A percentile compares a stretch with the other conserved stretches of the same genome.
Conservation (phyloP, 1,140 invertebrate species). For the Tetraneura akinire region DNA sequence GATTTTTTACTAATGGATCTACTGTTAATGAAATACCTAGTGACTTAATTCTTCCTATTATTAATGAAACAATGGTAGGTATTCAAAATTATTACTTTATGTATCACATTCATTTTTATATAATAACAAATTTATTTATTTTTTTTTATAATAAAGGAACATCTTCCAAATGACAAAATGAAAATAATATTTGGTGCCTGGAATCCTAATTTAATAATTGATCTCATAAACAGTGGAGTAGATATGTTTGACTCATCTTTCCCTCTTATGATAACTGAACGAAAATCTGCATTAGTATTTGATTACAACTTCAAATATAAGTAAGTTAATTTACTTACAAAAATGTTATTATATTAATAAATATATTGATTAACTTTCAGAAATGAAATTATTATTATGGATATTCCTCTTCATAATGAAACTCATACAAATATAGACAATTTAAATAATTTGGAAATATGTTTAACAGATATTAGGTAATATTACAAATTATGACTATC, state of each 20-base stretch:
- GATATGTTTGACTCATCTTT: slow-evolving; percentile 83
- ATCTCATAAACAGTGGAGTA: slow-evolving; percentile 70
- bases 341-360: not conserved
- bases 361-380: not conserved
- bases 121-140: slow-evolving; percentile 30
- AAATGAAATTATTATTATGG: slow-evolving; percentile 24
- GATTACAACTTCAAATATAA: slow-evolving; percentile 56
- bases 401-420: not conserved
- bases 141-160: slow-evolving; percentile 59
- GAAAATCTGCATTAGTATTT: slow-evolving; percentile 66
- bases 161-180: slow-evolving; percentile 68
- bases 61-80: slow-evolving; percentile 65
- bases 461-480: slow-evolving; percentile 27
- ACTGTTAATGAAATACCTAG: slow-evolving; percentile 64
- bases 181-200: slow-evolving; percentile 70
- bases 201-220: slow-evolving; percentile 67
- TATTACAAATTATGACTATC: too few species aligned
- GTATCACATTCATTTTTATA: slow-evolving; percentile 3
- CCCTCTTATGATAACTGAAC: slow-evolving; percentile 66
- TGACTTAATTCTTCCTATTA: slow-evolving; percentile 64
- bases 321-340: slow-evolving; percentile 47
- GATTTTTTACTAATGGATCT: slow-evolving; percentile 73
- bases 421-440: not conserved
- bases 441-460: slow-evolving; percentile 25
- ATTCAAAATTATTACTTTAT: not conserved